These are phyloP conservation scores for Gephyroberyx darwinii DNA, from an alignment of 2,797 vertebrate genomes.

Conservation along the genomic window DNA sequence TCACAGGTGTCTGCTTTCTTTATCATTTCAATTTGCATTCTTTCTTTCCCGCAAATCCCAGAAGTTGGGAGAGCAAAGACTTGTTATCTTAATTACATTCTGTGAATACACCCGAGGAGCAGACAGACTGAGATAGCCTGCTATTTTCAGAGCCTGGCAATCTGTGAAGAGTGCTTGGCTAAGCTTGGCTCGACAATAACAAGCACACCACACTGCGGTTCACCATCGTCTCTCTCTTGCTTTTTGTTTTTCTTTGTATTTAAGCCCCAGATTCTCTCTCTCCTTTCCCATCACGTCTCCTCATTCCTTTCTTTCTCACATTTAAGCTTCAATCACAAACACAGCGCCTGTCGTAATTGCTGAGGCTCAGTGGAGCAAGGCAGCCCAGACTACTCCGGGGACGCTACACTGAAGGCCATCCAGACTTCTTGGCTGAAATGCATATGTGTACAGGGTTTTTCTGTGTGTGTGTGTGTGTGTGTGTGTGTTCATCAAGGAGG, in stretches of 20 bases:
- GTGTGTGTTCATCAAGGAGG: slow-evolving; percentile 9
- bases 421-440: slow-evolving; percentile 5
- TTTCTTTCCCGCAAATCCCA: slow-evolving; percentile 59
- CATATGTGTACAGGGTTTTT: background rate
- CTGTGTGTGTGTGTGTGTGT: background rate
- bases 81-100: slow-evolving; percentile 78
- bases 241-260: slow-evolving; percentile 42
- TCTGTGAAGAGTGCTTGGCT: slow-evolving; percentile 64
- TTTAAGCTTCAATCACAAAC: too few species aligned
- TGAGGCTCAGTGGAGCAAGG: slow-evolving; percentile 28
- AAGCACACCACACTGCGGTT: slow-evolving; percentile 38
- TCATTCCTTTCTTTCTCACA: too few species aligned
- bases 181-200: slow-evolving; percentile 72
- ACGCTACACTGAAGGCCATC: slow-evolving; percentile 17
- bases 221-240: slow-evolving; percentile 28
- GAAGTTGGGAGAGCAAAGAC: slow-evolving; percentile 61
- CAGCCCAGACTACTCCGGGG: slow-evolving; percentile 21
- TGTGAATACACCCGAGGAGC: slow-evolving; percentile 66
- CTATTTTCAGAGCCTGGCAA: slow-evolving; percentile 72
- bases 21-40: slow-evolving; percentile 54
- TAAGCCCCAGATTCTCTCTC: slow-evolving; percentile 32
- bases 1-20: slow-evolving; percentile 43
- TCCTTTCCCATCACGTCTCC: slow-evolving; percentile 2
- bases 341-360: slow-evolving; percentile 14
- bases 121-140: slow-evolving; percentile 63